A percentile compares a stretch with the other conserved stretches of the same genome.
These are phyloP conservation scores for Theretra japonica DNA, from an alignment of 2,888 invertebrate species.

Conservation along the genomic window DNA sequence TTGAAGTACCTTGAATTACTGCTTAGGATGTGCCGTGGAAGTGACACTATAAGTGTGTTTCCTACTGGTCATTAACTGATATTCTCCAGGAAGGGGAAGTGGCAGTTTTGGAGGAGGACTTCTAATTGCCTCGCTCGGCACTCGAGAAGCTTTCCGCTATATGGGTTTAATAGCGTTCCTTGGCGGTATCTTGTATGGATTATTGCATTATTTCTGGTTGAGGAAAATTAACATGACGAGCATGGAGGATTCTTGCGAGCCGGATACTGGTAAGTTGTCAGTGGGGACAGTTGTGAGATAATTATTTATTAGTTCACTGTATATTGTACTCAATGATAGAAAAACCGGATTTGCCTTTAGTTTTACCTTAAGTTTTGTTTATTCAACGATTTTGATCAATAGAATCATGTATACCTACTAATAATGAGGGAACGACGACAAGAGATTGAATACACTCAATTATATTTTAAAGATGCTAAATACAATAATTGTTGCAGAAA, in stretches of 20 bases:
- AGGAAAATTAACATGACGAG: conserved; percentile 84
- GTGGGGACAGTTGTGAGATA: conserved; percentile 6
- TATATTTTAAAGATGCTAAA: background rate
- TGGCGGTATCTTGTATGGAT: conserved; percentile 88
- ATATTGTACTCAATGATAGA: too few relatives aligned
- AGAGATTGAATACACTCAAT: too few relatives aligned
- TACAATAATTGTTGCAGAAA: conserved; percentile 62
- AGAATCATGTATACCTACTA: too few relatives aligned
- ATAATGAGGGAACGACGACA: too few relatives aligned
- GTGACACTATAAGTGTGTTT: conserved; percentile 11
- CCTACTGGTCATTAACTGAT: conserved; percentile 11
- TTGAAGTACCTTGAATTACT: background rate
- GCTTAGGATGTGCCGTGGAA: background rate
- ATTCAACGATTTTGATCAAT: too few relatives aligned
- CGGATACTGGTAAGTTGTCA: conserved; percentile 67
- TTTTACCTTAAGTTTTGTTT: too few relatives aligned
- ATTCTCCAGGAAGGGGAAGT: conserved; percentile 87
- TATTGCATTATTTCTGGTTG: conserved; percentile 90
- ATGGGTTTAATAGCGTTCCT: conserved; percentile 91
- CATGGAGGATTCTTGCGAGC: conserved; percentile 71
- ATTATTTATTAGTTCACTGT: too few relatives aligned
- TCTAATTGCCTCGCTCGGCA: conserved; percentile 90
- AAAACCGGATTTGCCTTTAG: too few relatives aligned
- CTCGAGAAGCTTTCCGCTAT: conserved; percentile 90
- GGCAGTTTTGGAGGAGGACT: conserved; percentile 93